Conservation (phyloP, 1,140 invertebrate genomes). For the Pseudomyrmex pallidus region DNA sequence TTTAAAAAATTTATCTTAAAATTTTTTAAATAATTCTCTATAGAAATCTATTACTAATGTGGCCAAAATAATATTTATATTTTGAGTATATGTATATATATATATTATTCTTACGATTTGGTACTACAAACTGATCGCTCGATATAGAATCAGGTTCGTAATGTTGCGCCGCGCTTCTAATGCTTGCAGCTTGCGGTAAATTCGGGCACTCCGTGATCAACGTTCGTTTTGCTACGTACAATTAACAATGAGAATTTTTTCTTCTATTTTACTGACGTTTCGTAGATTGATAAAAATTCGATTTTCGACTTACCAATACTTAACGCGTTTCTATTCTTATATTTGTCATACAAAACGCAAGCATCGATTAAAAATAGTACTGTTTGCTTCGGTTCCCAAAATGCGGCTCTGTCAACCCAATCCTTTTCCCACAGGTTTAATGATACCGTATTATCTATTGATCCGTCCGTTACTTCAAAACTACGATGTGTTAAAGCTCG, state of each 20-base stretch:
- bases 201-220: conserved; percentile 84
- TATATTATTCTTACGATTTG: conserved; percentile 78
- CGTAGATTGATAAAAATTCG: neutral
- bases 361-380: conserved; percentile 83
- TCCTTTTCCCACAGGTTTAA: conserved; percentile 81
- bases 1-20: too few relatives aligned
- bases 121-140: conserved; percentile 78
- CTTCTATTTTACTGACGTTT: neutral
- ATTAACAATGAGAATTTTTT: neutral
- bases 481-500: conserved; percentile 78
- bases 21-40: too few relatives aligned
- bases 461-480: conserved; percentile 78
- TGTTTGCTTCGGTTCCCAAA: conserved; percentile 79
- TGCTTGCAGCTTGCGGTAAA: conserved; percentile 74
- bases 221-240: conserved; percentile 75
- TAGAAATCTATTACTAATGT: too few relatives aligned
- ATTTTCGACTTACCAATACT: conserved; percentile 73
- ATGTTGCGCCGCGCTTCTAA: conserved; percentile 74
- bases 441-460: conserved; percentile 69
- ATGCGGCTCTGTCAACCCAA: conserved; percentile 79
- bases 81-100: too few relatives aligned
- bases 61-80: too few relatives aligned
- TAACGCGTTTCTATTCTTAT: conserved; percentile 76
- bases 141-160: conserved; percentile 71
- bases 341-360: conserved; percentile 80